Conservation (phyloP, 2,797 vertebrate genomes). For the Tapirus indicus region DNA sequence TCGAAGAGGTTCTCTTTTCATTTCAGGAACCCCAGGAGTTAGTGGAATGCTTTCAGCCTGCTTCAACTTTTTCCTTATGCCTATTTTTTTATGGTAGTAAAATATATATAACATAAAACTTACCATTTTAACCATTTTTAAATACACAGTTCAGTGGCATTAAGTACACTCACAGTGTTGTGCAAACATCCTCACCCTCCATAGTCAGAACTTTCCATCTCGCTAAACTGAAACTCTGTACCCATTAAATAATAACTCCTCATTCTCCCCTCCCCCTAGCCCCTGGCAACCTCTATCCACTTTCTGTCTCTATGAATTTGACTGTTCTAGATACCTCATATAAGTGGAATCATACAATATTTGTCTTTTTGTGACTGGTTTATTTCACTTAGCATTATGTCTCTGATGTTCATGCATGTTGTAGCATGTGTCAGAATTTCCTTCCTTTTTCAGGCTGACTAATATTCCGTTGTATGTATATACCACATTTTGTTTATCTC, state of each 20-base stretch:
- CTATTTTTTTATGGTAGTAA: background rate
- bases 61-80: background rate
- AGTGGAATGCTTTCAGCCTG: background rate
- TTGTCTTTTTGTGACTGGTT: background rate
- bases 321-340: background rate
- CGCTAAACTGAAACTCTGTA: background rate
- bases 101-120: background rate
- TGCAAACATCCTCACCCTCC: fast-evolving
- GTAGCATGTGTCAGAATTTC: background rate
- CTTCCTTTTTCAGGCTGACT: background rate
- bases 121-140: background rate
- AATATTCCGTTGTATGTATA: background rate
- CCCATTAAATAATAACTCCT: background rate
- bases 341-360: no score
- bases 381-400: background rate
- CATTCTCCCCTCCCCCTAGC: background rate
- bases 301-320: background rate
- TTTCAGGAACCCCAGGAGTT: background rate
- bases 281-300: background rate
- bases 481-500: background rate
- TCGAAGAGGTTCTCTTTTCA: background rate
- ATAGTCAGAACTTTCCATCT: background rate
- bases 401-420: background rate
- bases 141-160: background rate
- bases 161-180: background rate